Evolutionary conservation across 2,888 invertebrate genomes (phyloP).

Genomic region (Aphelenchoides bicaudatus): DNA sequence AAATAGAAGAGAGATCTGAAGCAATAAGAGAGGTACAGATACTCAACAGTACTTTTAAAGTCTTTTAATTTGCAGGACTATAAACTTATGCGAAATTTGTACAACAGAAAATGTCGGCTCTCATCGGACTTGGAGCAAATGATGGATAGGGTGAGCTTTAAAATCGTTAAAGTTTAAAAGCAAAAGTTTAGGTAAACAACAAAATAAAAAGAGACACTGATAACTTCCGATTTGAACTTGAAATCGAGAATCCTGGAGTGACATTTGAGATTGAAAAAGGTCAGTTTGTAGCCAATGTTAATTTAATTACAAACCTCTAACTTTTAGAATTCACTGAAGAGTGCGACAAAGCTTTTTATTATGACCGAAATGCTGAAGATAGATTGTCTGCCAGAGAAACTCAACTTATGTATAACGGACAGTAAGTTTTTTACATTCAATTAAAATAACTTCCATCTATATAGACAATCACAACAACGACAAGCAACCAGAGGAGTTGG

Average conservation of each 20-base stretch:
- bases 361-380: too few relatives aligned
- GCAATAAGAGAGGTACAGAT: background rate
- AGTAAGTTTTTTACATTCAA: too few relatives aligned
- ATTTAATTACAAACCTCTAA: too few relatives aligned
- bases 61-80: slow-evolving; percentile 10
- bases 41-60: background rate
- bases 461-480: too few relatives aligned
- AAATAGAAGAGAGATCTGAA: background rate
- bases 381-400: too few relatives aligned
- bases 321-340: slow-evolving; percentile 6
- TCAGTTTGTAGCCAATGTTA: too few relatives aligned
- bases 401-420: too few relatives aligned
- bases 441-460: too few relatives aligned
- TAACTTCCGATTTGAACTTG: slow-evolving; percentile 96
- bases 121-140: slow-evolving; percentile 17
- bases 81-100: background rate
- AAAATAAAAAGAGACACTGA: slow-evolving; percentile 82
- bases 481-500: too few relatives aligned
- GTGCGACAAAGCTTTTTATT: too few relatives aligned
- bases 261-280: slow-evolving; percentile 74
- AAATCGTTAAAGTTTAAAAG: too few relatives aligned
- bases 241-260: slow-evolving; percentile 95
- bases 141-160: slow-evolving; percentile 82
- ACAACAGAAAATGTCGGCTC: slow-evolving; percentile 5
- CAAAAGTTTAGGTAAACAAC: too few relatives aligned